Percentiles rank a stretch among this genome's conserved stretches.
Conservation (phyloP, 2,797 vertebrate species). For the Intellagama lesueurii region DNA sequence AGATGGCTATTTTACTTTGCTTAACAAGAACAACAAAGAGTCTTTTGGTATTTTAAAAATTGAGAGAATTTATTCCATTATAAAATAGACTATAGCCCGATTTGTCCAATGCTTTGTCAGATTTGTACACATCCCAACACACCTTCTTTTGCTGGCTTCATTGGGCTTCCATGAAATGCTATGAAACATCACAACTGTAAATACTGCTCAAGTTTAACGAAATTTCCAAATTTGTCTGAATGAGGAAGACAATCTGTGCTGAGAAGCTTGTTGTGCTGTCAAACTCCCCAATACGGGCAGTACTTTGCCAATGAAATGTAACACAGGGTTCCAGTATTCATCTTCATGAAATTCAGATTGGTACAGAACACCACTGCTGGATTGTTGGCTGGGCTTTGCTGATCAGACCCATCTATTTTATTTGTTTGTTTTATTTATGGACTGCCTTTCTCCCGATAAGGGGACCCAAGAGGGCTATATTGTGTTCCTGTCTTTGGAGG, state of each 20-base stretch:
- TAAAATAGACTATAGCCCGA: background rate
- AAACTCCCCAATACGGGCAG: too few relatives aligned
- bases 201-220: background rate
- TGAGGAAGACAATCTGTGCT: background rate
- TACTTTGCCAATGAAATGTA: too few relatives aligned
- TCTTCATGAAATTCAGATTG: too few relatives aligned
- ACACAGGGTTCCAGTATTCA: too few relatives aligned
- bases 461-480: too few relatives aligned
- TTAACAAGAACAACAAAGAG: background rate
- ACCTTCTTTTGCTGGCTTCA: background rate
- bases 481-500: too few relatives aligned
- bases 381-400: too few relatives aligned
- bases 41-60: background rate
- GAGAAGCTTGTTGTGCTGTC: background rate
- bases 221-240: conserved; percentile 16
- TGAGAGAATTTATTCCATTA: background rate
- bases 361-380: too few relatives aligned
- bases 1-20: background rate
- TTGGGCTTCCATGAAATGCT: background rate
- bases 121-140: background rate
- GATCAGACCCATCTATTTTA: too few relatives aligned
- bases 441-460: too few relatives aligned
- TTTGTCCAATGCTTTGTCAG: background rate
- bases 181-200: background rate
- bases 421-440: too few relatives aligned